These are phyloP conservation scores for Eupithecia dodoneata DNA, from an alignment of 2,888 invertebrate genomes.

Conservation along the genomic window DNA sequence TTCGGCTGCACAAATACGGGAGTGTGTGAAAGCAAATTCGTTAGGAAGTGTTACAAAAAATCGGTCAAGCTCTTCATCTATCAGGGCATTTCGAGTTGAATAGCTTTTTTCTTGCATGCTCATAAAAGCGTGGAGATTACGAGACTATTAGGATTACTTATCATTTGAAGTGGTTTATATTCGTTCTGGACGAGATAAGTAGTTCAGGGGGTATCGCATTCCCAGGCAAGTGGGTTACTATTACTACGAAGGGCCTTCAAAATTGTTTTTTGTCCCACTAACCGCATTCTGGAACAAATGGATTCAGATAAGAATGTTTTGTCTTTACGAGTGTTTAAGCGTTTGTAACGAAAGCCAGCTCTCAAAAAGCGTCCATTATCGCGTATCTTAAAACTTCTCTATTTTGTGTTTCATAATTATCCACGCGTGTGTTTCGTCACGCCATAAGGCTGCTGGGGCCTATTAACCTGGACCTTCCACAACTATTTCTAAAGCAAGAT, in stretches of 20 bases:
- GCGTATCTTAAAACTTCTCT: conserved; percentile 28
- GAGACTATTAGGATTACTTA: conserved; percentile 48
- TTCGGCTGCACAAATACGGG: conserved; percentile 54
- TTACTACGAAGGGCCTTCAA: conserved; percentile 63
- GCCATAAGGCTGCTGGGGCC: conserved; percentile 37
- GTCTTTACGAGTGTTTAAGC: conserved; percentile 45
- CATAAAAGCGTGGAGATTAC: conserved; percentile 41
- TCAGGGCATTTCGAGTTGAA: conserved; percentile 18
- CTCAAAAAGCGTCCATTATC: conserved; percentile 24
- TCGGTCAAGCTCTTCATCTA: conserved; percentile 51
- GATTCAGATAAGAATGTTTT: conserved; percentile 51
- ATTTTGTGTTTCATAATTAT: conserved; percentile 38
- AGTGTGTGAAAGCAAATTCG: conserved; percentile 66
- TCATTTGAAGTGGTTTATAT: conserved; percentile 50
- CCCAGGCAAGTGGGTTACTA: conserved; percentile 72
- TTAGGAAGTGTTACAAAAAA: conserved; percentile 55
- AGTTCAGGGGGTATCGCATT: conserved; percentile 75
- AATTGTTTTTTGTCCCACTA: conserved; percentile 74
- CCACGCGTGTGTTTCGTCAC: conserved; percentile 41
- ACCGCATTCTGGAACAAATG: conserved; percentile 65
- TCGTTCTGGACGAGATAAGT: conserved; percentile 60
- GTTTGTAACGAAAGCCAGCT: conserved; percentile 35
- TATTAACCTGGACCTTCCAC: conserved; percentile 45
- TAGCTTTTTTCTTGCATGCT: conserved; percentile 27
- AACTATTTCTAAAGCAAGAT: conserved; percentile 34